phyloP scores from a whole-genome alignment of 2,797 vertebrate species.

The Sebastes trivittatus region DNA sequence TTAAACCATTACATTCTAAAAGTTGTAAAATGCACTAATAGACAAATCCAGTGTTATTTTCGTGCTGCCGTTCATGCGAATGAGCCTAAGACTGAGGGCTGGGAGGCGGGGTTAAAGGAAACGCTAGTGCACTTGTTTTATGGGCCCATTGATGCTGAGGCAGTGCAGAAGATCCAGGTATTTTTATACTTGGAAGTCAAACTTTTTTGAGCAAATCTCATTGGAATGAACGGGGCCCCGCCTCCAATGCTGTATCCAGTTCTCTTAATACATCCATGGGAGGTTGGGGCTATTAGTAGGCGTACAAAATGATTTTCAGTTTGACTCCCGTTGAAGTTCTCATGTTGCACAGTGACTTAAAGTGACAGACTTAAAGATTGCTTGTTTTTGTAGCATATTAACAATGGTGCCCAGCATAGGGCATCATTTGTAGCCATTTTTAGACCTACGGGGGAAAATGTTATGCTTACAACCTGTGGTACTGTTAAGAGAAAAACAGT shows the following conservation, averaged over 20 bases:
- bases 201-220: no score
- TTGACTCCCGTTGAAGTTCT: slow-evolving; percentile 6
- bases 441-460: slow-evolving; percentile 13
- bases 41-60: not conserved
- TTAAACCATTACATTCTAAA: not conserved
- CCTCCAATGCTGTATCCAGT: no score
- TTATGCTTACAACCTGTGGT: slow-evolving; percentile 40
- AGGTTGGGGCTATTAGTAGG: not conserved
- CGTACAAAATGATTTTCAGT: slow-evolving; percentile 13
- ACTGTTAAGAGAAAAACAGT: slow-evolving; percentile 23
- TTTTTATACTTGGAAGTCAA: no score
- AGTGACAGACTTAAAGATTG: slow-evolving; percentile 3
- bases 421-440: slow-evolving; percentile 55
- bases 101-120: not conserved
- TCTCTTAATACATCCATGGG: no score
- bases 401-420: slow-evolving; percentile 10
- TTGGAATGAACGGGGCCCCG: no score
- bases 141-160: no score
- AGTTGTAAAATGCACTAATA: not conserved
- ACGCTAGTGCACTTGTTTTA: no score
- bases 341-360: slow-evolving; percentile 15
- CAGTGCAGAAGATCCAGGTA: no score
- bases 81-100: not conserved
- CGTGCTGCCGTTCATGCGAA: not conserved
- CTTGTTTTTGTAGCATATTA: slow-evolving; percentile 62